Evolutionary conservation across 2,888 invertebrate species (phyloP), one percentile per base, ranked within the genome.

Genomic region (Macroteleia sp.): DNA sequence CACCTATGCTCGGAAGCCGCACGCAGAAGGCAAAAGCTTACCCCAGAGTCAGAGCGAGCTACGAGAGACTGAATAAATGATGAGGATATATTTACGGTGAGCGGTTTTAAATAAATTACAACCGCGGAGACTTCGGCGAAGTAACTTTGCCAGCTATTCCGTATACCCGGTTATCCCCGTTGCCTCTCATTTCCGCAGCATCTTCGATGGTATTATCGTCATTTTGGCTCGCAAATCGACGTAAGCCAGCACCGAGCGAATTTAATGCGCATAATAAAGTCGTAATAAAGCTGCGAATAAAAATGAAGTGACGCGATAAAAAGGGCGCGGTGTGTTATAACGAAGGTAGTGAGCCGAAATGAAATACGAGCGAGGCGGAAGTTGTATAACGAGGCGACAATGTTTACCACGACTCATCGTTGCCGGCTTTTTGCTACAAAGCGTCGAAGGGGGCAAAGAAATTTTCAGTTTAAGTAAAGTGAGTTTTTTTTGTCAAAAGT

Each of bases 61-160:
- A 61, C 82, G 77, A 81, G 82, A 84, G 81, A 70, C 82, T 91
- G 90, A 91, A 91, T 91, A 91, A 91, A 87, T 89, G 84, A 91
- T 88, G 86, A 87, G 89, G 89, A 89, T 90, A 90, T 90, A 90
- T 91, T 91, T 91, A 90, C 90, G 90, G 88, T 86, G 88, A 88
- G 89, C 87, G 87, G 88, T 90, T 90, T 91, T 90, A 90, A 91
- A 91, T 91, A 90, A 90, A 90, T 90, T 90, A 90, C 90, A 89
- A 86, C 87, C 85, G 88, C 87, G 87, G 88, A 89, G 90, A 88
- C 88, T 87, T 83, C 85, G 84, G 87, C 84, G 83, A 81, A 83
- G 85, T 83, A 84, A 84, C 86, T 85, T 84, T 81, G 79, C 76
- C 79, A 77, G 79, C 78, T 73, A 77, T 79, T 54, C 61, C 56